Evolutionary conservation across 1,140 invertebrate genomes (phyloP), one percentile per base, ranked within the genome.

Genomic region (Drosophila pandora): DNA sequence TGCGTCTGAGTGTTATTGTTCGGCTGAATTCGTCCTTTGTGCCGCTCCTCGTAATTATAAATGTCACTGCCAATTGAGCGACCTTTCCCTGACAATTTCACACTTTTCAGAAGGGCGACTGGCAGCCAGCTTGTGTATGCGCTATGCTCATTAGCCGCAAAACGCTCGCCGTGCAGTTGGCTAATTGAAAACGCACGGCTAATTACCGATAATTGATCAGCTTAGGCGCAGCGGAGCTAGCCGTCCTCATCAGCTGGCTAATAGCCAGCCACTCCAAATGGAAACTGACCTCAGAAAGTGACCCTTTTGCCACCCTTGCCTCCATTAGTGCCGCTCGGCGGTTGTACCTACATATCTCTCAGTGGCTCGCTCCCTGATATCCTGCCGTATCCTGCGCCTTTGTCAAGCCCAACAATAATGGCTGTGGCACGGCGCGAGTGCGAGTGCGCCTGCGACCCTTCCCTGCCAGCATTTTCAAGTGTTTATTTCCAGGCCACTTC

Each of bases 401-500:
- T 78, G 70, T 76, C 76, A 76, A 79, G 55, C 81, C 63, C 52
- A 54, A 85, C 73, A 80, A 80, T 71, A 80, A 82, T 58, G 58
- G 17, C 54, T 6, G 28, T 2, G 28, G 10, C 5, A 37, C 9
- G 32, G 32, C 32, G 32, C 32, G 17, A 23, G 17, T 17, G 12
- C 53, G 28, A 30, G 12, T 10, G 37, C 37, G 37, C 10, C 23
- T 25, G 56, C 23, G 43, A 73, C 43, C 37, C 55, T 57, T 63
- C 41, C 59, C 49, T 49, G 57, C 60, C 67, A 60, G 59, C 82
- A 61, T 65, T 63, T 52, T 79, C 79, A 82, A 87, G 82, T 87
- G 82, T 88, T 87, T 87, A 88, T 87, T 87, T 85, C 83, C 83
- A 76, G 79, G 73, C 67, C 83, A 83, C 82, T 87, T 70, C 82